Conservation (phyloP, 2,797 vertebrate species). For the Anguilla anguilla region DNA sequence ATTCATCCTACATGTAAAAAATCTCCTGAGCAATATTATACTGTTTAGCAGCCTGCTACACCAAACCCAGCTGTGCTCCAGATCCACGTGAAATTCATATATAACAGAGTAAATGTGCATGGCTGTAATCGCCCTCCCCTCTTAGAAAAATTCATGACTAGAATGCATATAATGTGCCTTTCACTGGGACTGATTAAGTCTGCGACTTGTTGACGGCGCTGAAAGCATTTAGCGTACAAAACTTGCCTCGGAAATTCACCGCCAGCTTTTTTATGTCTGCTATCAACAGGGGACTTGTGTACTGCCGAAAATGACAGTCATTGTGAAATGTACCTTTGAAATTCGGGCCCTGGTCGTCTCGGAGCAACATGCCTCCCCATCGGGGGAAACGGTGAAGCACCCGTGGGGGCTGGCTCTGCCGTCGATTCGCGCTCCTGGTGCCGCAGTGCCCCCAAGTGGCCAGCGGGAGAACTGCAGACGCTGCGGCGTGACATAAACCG, state of each 20-base stretch:
- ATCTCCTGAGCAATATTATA: background rate
- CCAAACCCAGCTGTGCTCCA: background rate
- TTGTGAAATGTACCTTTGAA: slow-evolving; percentile 34
- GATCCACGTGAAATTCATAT: background rate
- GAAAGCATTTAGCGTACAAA: background rate
- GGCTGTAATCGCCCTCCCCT: background rate
- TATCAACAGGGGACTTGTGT: slow-evolving; percentile 16
- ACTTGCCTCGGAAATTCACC: background rate
- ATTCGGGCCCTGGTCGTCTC: slow-evolving; percentile 8
- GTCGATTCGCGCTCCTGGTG: slow-evolving; percentile 45
- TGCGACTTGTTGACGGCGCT: background rate
- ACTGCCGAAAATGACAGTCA: slow-evolving; percentile 23
- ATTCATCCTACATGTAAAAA: background rate
- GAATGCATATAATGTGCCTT: background rate
- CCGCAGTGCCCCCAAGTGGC: slow-evolving; percentile 71
- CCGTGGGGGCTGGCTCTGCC: background rate
- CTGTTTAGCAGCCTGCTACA: background rate
- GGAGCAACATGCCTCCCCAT: slow-evolving; percentile 14
- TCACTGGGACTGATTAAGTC: background rate
- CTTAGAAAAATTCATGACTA: background rate
- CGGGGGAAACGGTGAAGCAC: background rate
- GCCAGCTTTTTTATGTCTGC: slow-evolving; percentile 25
- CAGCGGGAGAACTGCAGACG: slow-evolving; percentile 24
- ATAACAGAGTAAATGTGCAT: background rate
- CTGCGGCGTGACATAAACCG: background rate